These are phyloP conservation scores for Euclidia mi DNA, from an alignment of 2,888 invertebrate species.

Conservation along the genomic window DNA sequence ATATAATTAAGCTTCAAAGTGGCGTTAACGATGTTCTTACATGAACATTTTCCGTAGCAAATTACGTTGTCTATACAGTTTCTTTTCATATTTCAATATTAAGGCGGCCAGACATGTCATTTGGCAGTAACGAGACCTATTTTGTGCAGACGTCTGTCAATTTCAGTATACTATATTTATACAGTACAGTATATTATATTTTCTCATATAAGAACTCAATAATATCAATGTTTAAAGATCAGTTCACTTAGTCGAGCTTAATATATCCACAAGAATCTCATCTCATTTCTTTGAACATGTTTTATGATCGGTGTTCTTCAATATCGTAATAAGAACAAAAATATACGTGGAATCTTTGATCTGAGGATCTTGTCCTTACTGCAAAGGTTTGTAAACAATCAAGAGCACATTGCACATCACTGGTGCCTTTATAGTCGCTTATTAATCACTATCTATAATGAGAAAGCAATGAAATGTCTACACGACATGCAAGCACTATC, in stretches of 20 bases:
- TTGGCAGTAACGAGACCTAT: constrained; percentile 39
- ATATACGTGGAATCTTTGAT: constrained; percentile 73
- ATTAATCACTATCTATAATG: constrained; percentile 36
- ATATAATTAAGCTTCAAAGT: background rate
- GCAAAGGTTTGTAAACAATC: constrained; percentile 62
- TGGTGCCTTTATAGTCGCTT: constrained; percentile 35
- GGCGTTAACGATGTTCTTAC: constrained; percentile 7
- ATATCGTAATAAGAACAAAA: constrained; percentile 76
- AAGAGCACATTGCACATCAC: constrained; percentile 38
- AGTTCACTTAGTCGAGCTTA: constrained; percentile 45
- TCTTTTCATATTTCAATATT: constrained; percentile 38
- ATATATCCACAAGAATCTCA: constrained; percentile 48
- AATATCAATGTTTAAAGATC: constrained; percentile 12
- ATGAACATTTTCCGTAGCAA: constrained; percentile 2
- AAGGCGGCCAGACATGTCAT: constrained; percentile 20
- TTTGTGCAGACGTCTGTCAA: constrained; percentile 26
- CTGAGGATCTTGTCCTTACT: constrained; percentile 54
- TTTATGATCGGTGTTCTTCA: constrained; percentile 68
- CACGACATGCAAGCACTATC: background rate
- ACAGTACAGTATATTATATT: constrained; percentile 27
- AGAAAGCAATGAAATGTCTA: constrained; percentile 30
- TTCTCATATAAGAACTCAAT: too few relatives aligned
- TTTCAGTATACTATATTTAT: too few relatives aligned
- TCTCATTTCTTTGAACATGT: constrained; percentile 51
- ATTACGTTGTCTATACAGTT: constrained; percentile 22